Evolutionary conservation across 1,140 invertebrate genomes (phyloP), one percentile per base, ranked within the genome.

Genomic region (Diabrotica undecimpunctata): DNA sequence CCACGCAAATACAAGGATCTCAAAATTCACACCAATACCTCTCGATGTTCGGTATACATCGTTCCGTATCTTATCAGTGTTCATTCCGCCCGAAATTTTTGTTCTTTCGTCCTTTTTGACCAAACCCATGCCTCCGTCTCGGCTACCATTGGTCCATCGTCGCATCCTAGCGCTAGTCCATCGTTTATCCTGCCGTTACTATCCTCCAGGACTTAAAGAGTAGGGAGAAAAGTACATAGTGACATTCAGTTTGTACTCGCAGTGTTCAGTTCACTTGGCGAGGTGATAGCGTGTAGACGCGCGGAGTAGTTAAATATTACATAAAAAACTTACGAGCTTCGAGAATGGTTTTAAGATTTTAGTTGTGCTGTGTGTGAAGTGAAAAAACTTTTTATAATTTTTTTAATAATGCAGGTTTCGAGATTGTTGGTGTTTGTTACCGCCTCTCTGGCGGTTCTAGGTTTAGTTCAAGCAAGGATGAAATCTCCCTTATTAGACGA

Each of bases 401-500:
- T 12, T 35, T 61, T 52, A 52, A 61, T 51, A 39, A 50, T 35
- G 46, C 14, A 14, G 12, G 9, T 66, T 66, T 62, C 55, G 9
- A 39, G 14, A 36, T 60, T 61, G 50, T 59, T 69, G 6, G 54
- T 69, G 38, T 58, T 73, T 60, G n/a, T 55, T 51, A 25, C 36
- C 25, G 54, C 63, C 35, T 50, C 65, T 60, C 58, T 72, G 55
- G 38, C 54, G 36, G 56, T 35, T 38, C 14, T 63, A 25, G 56
- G 41, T 38, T 37, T 63, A 25, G 64, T 39, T 41, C 54, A 61
- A 38, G 70, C 66, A 35, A 73, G 75, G 62, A 73, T 67, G 66
- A 75, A 71, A 61, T 59, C 72, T 38, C 75, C 75, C 7, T 68
- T 76, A 9, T 14, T 73, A 9, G 66, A 70, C 54, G 75, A 76